phyloP scores from a whole-genome alignment of 2,113 vertebrate genomes.

The Pelusios castaneus region DNA sequence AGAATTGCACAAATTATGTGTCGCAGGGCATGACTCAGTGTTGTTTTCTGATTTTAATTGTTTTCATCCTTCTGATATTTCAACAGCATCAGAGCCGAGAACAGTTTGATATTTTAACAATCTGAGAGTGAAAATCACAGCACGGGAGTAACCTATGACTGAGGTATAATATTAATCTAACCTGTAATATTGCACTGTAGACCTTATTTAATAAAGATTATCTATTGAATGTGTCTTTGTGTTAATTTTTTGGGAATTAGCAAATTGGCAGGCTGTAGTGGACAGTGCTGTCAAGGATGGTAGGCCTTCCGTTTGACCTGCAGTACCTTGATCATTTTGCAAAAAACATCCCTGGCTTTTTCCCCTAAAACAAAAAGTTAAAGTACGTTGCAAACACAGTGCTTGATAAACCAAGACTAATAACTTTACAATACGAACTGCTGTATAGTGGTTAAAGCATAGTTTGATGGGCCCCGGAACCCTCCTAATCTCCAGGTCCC shows the following conservation, averaged over 20 bases:
- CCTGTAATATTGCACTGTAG: background rate
- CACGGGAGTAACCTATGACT: background rate
- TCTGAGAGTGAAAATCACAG: background rate
- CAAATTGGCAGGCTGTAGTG: background rate
- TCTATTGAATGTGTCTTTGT: background rate
- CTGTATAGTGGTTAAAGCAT: no score
- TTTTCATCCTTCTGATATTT: fast-evolving
- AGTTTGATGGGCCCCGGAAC: no score
- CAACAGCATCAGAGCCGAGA: background rate
- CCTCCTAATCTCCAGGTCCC: no score
- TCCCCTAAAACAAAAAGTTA: background rate
- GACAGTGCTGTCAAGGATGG: background rate
- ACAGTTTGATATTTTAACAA: background rate
- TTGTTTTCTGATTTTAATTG: background rate
- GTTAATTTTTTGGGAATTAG: background rate
- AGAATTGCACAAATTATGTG: background rate
- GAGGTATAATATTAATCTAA: slow-evolving; percentile 13
- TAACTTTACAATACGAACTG: background rate
- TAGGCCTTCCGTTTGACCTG: background rate
- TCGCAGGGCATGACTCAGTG: background rate
- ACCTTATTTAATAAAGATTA: background rate
- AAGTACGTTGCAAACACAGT: background rate
- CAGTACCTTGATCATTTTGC: background rate
- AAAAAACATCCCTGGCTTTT: background rate
- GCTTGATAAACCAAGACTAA: background rate